Evolutionary conservation across 2,888 invertebrate species (phyloP).

Genomic region (Rutpela maculata): DNA sequence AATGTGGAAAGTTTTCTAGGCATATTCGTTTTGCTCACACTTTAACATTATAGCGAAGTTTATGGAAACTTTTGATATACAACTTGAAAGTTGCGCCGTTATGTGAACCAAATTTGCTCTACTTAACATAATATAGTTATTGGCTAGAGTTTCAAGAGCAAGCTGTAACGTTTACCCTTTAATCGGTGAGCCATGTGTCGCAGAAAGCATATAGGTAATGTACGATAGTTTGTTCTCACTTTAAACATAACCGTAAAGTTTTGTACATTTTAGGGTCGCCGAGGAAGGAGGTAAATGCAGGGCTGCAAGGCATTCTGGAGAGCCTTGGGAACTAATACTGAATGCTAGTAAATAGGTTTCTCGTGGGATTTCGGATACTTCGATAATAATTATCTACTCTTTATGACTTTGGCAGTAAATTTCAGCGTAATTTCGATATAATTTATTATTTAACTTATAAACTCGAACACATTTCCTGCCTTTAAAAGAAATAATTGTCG

Average conservation of each 20-base stretch:
- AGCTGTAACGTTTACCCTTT: slow-evolving; percentile 68
- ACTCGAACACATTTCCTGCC: neutral
- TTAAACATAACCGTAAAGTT: slow-evolving; percentile 67
- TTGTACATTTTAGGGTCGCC: slow-evolving; percentile 51
- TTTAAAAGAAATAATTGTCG: neutral
- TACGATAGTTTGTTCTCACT: slow-evolving; percentile 66
- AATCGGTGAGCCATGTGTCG: slow-evolving; percentile 67
- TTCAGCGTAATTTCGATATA: slow-evolving; percentile 21
- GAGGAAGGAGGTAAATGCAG: slow-evolving; percentile 32
- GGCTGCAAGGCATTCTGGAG: slow-evolving; percentile 40
- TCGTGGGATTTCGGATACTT: slow-evolving; percentile 36
- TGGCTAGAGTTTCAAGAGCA: slow-evolving; percentile 65
- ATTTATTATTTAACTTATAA: slow-evolving; percentile 29
- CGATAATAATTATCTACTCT: slow-evolving; percentile 48
- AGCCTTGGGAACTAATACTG: slow-evolving; percentile 41
- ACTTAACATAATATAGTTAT: slow-evolving; percentile 67
- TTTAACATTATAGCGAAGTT: slow-evolving; percentile 47
- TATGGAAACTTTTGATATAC: slow-evolving; percentile 59
- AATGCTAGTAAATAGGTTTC: slow-evolving; percentile 38
- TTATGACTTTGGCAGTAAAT: slow-evolving; percentile 43
- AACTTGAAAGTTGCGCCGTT: slow-evolving; percentile 55
- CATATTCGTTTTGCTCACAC: slow-evolving; percentile 45
- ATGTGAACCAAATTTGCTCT: slow-evolving; percentile 60
- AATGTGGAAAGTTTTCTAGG: slow-evolving; percentile 37
- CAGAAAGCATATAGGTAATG: slow-evolving; percentile 65